These are phyloP conservation scores for Trichechus manatus DNA, from an alignment of 2,113 vertebrate species.

Conservation along the genomic window DNA sequence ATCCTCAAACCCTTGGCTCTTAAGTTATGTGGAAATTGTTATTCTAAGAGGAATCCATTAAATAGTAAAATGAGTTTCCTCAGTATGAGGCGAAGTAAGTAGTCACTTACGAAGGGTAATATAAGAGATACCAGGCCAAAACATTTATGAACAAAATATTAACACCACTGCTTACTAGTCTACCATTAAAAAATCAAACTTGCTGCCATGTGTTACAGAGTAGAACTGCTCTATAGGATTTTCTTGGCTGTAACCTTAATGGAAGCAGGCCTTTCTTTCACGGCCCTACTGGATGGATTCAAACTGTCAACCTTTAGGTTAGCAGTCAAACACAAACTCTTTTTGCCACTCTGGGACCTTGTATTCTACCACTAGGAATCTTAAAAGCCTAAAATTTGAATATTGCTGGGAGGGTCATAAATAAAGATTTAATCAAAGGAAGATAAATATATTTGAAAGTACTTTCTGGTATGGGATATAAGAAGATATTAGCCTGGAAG, in stretches of 20 bases:
- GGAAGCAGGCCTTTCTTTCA: too few species aligned
- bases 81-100: background rate
- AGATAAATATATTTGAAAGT: background rate
- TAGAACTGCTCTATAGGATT: too few species aligned
- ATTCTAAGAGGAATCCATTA: background rate
- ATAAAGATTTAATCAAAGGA: background rate
- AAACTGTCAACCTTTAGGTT: too few species aligned
- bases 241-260: too few species aligned
- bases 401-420: background rate
- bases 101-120: background rate
- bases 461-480: background rate
- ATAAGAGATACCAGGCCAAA: background rate
- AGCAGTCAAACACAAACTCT: too few species aligned
- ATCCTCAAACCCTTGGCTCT: background rate
- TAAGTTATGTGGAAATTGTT: background rate
- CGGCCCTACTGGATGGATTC: too few species aligned
- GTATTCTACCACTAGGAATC: too few species aligned
- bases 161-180: background rate
- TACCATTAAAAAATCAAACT: background rate
- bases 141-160: background rate
- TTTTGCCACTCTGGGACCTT: too few species aligned
- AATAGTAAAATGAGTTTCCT: background rate
- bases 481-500: background rate
- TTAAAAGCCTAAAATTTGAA: background rate
- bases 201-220: too few species aligned